A percentile compares a stretch with the other conserved stretches of the same genome.
Evolutionary conservation across 1,140 invertebrate genomes (phyloP).

Genomic region (Microplitis demolitor): DNA sequence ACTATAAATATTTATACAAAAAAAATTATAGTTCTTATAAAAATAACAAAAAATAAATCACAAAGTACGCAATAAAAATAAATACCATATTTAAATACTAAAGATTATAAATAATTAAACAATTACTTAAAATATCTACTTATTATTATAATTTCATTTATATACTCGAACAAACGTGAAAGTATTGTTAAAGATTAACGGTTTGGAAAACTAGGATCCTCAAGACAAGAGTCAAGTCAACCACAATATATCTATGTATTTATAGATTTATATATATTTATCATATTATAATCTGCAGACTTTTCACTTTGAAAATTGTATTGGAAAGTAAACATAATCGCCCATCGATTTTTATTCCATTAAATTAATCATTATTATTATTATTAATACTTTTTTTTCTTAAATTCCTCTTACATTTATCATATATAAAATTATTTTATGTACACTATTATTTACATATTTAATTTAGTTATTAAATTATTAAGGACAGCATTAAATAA

Average conservation of each 20-base stretch:
- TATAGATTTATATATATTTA: background rate
- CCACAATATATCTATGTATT: background rate
- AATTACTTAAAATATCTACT: too few relatives aligned
- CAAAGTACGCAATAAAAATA: too few relatives aligned
- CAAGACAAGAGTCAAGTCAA: background rate
- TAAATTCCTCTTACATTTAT: background rate
- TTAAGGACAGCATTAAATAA: background rate
- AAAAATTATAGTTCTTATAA: too few relatives aligned
- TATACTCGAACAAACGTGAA: background rate
- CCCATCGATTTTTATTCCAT: background rate
- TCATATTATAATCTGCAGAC: background rate
- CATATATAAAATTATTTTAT: background rate
- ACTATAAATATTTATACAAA: too few relatives aligned
- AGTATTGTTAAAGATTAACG: background rate
- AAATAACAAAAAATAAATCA: too few relatives aligned
- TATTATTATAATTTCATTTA: background rate
- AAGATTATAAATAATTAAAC: too few relatives aligned
- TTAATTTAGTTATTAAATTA: constrained; percentile 8
- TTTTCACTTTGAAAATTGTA: constrained; percentile 7
- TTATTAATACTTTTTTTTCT: background rate
- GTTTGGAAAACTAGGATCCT: constrained; percentile 7
- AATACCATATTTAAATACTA: too few relatives aligned
- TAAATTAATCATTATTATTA: background rate
- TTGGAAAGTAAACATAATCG: constrained; percentile 13
- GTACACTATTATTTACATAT: background rate